A percentile compares a stretch with the other conserved stretches of the same genome.
These are phyloP conservation scores for Plecturocebus donacophilus DNA, from an alignment of 2,113 vertebrate genomes.

Conservation along the genomic window DNA sequence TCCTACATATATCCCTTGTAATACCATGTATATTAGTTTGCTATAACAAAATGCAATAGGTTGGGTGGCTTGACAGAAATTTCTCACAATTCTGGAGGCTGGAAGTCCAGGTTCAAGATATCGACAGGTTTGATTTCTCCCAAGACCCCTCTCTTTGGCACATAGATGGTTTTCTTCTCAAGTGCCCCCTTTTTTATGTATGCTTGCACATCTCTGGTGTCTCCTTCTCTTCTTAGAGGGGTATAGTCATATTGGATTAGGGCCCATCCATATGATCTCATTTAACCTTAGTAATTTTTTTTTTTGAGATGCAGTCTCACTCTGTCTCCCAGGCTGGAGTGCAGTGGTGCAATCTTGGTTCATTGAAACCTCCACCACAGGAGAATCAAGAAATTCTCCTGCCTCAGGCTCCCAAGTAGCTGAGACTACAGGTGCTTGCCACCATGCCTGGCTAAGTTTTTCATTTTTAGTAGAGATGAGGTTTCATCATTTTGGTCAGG, in stretches of 20 bases:
- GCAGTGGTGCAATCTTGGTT: too few species aligned
- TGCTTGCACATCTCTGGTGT: too few species aligned
- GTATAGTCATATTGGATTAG: background rate
- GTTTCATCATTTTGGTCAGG: too few species aligned
- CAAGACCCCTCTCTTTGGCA: background rate
- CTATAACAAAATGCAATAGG: background rate
- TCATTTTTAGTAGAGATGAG: too few species aligned
- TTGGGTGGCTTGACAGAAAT: background rate
- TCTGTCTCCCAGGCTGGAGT: too few species aligned
- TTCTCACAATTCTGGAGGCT: background rate
- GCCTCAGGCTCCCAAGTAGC: too few species aligned
- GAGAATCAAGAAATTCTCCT: too few species aligned
- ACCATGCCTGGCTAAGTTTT: too few species aligned
- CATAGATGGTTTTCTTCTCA: background rate
- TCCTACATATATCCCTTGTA: background rate
- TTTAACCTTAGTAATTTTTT: background rate
- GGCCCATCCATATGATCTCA: background rate
- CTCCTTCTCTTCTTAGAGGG: background rate
- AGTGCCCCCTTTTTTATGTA: too few species aligned
- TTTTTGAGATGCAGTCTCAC: too few species aligned
- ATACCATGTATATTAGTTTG: background rate
- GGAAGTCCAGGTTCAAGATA: background rate
- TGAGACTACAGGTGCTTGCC: too few species aligned
- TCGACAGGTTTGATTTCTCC: background rate
- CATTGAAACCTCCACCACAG: too few species aligned